Percentiles rank a stretch among this genome's conserved stretches.
These are phyloP conservation scores for Urosaurus nigricauda DNA, from an alignment of 2,797 vertebrate genomes.

Conservation along the genomic window DNA sequence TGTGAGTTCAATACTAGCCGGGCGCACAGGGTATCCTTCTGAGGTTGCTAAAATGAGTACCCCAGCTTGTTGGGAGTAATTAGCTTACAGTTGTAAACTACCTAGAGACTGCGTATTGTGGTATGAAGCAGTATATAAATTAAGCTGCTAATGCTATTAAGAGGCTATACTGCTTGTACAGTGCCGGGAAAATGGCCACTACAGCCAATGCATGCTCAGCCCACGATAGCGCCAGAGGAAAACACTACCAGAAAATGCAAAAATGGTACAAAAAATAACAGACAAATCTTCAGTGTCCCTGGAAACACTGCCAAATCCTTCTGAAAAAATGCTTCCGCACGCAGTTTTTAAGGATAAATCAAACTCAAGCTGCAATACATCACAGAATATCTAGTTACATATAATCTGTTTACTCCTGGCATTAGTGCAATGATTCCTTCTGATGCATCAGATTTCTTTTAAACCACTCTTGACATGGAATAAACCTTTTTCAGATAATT, in stretches of 20 bases:
- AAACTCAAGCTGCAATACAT: background rate
- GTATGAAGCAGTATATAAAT: no score
- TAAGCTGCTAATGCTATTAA: background rate
- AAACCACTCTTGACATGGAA: background rate
- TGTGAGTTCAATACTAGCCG: no score
- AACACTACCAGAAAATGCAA: background rate
- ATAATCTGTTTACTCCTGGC: background rate
- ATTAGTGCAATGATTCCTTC: background rate
- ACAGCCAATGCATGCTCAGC: background rate
- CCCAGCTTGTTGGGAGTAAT: no score
- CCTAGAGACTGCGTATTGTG: no score
- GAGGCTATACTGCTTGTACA: background rate
- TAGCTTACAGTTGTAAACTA: no score
- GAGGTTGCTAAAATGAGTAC: no score
- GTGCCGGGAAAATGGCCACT: background rate
- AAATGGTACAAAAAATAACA: background rate
- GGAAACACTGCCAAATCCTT: constrained; percentile 17
- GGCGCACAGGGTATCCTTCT: no score
- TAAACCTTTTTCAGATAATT: background rate
- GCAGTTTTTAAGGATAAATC: background rate
- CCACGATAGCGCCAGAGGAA: no score
- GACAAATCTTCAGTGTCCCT: no score
- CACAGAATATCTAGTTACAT: background rate
- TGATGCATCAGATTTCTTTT: background rate
- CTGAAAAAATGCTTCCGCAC: background rate